Conservation (phyloP, 1,140 invertebrate species). For the Calycopis cecrops region DNA sequence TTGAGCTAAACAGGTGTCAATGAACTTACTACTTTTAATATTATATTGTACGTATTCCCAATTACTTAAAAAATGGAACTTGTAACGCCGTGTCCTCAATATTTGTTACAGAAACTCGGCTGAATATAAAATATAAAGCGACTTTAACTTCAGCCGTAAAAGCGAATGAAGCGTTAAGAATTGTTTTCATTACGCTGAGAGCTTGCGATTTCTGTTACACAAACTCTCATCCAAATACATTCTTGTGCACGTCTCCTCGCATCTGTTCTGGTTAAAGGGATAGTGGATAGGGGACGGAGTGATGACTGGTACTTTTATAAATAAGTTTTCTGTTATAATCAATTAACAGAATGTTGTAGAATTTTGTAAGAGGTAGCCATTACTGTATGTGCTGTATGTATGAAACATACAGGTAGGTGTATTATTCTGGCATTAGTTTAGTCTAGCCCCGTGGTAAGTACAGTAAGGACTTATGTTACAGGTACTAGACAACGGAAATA, state of each 20-base stretch:
- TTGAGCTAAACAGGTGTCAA: too few relatives aligned
- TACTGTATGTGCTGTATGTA: too few relatives aligned
- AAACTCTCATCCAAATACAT: constrained; percentile 4
- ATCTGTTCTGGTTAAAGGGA: neutral
- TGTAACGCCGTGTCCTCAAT: neutral
- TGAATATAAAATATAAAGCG: constrained; percentile 4
- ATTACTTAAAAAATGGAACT: neutral
- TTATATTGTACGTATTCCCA: neutral
- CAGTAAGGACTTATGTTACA: too few relatives aligned
- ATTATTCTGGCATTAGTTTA: too few relatives aligned
- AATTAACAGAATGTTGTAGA: neutral
- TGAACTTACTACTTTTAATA: neutral
- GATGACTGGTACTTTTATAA: neutral
- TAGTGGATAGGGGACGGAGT: neutral
- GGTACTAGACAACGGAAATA: too few relatives aligned
- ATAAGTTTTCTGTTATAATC: neutral
- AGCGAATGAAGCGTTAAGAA: constrained; percentile 26
- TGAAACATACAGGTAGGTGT: too few relatives aligned
- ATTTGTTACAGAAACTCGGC: neutral
- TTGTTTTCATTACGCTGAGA: constrained; percentile 41
- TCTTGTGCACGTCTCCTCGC: neutral
- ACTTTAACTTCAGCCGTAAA: constrained; percentile 14
- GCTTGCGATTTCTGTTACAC: constrained; percentile 23
- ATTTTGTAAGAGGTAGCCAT: too few relatives aligned
- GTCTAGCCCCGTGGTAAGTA: too few relatives aligned